Percentiles rank a stretch among this genome's conserved stretches.
These are phyloP conservation scores for Gephyroberyx darwinii DNA, from an alignment of 2,797 vertebrate genomes.

Conservation along the genomic window DNA sequence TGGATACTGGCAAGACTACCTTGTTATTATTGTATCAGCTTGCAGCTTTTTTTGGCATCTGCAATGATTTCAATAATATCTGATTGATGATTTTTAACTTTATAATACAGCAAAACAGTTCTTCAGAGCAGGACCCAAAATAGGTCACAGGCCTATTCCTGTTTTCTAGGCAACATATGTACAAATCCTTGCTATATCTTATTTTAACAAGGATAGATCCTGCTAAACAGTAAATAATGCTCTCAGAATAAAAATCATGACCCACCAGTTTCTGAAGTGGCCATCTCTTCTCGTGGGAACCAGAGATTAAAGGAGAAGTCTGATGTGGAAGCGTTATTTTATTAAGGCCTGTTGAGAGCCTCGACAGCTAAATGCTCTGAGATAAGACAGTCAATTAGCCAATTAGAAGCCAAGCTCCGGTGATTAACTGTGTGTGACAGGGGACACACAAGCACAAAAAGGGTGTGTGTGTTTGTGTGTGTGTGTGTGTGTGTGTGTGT, in stretches of 20 bases:
- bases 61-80: not conserved
- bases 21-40: not conserved
- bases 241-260: too few species aligned
- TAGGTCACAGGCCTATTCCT: conserved; percentile 2
- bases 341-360: conserved; percentile 34
- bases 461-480: not conserved
- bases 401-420: conserved; percentile 18
- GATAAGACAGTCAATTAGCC: conserved; percentile 33
- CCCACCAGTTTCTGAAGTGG: conserved; percentile 28
- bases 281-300: conserved; percentile 64
- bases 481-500: conserved; percentile 19
- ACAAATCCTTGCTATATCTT: conserved; percentile 35
- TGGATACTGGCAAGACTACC: not conserved
- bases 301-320: conserved; percentile 54
- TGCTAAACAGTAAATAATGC: too few species aligned
- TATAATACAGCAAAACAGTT: not conserved
- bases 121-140: conserved; percentile 10
- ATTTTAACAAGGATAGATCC: conserved; percentile 33
- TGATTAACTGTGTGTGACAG: conserved; percentile 14
- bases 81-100: not conserved
- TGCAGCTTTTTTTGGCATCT: not conserved
- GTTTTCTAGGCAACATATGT: not conserved
- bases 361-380: conserved; percentile 34
- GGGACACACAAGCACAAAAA: not conserved
- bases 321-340: conserved; percentile 27